Conservation (phyloP, 2,888 invertebrate species). For the Liodrosophila aerea region DNA sequence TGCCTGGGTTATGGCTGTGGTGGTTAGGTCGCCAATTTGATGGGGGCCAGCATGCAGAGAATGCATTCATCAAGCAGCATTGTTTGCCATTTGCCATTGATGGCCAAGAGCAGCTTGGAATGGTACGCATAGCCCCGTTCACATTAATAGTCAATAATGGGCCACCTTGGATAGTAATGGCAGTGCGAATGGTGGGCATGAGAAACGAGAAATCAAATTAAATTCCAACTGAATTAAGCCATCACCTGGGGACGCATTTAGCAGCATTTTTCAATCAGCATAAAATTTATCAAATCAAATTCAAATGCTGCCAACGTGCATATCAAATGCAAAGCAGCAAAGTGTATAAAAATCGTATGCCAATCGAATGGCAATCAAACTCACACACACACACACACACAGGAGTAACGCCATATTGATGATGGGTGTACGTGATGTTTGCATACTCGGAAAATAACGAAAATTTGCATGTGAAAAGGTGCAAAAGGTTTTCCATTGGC, state of each 20-base stretch:
- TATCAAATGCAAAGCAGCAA: slow-evolving; percentile 63
- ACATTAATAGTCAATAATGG: slow-evolving; percentile 73
- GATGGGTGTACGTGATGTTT: slow-evolving; percentile 61
- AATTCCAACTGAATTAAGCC: slow-evolving; percentile 26
- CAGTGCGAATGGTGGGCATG: slow-evolving; percentile 2
- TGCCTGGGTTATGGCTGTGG: slow-evolving; percentile 9
- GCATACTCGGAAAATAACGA: slow-evolving; percentile 20
- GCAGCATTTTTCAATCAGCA: slow-evolving; percentile 75
- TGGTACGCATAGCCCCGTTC: slow-evolving; percentile 63
- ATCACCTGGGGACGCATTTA: slow-evolving; percentile 69
- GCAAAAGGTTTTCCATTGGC: slow-evolving; percentile 48
- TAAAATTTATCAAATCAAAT: slow-evolving; percentile 77
- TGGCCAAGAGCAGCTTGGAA: slow-evolving; percentile 37
- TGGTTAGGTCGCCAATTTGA: slow-evolving; percentile 60
- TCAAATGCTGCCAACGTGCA: slow-evolving; percentile 56
- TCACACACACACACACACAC: neutral
- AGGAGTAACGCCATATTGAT: slow-evolving; percentile 55
- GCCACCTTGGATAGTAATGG: slow-evolving; percentile 72
- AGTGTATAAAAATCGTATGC: slow-evolving; percentile 68
- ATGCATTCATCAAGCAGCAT: slow-evolving; percentile 71
- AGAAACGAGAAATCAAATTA: slow-evolving; percentile 44
- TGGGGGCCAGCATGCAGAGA: slow-evolving; percentile 48
- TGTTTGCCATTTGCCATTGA: slow-evolving; percentile 72
- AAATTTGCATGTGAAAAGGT: slow-evolving; percentile 74
- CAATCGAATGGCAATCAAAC: slow-evolving; percentile 61